Evolutionary conservation across 2,113 vertebrate genomes (phyloP).

Genomic region (Tonatia bakeri): DNA sequence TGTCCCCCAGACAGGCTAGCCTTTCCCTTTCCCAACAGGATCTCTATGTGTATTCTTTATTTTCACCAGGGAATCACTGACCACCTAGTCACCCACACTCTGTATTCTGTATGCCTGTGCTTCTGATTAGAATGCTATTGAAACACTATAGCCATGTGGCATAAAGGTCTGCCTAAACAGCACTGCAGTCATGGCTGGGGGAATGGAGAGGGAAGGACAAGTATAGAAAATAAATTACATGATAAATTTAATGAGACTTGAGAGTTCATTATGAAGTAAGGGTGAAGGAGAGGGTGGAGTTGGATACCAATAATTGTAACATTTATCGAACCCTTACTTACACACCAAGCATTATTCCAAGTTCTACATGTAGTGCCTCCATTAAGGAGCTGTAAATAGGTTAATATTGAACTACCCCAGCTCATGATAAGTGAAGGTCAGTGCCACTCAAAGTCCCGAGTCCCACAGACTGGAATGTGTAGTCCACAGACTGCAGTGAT

Average conservation of each 20-base stretch:
- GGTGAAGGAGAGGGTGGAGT: neutral
- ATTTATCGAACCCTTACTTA: neutral
- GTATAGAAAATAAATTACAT: constrained; percentile 5
- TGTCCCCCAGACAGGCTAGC: neutral
- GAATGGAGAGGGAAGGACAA: neutral
- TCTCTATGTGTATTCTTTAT: neutral
- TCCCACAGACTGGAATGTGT: too few relatives aligned
- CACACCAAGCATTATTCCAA: neutral
- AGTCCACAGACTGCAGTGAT: neutral
- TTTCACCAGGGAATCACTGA: neutral
- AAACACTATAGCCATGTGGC: neutral
- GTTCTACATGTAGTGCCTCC: neutral
- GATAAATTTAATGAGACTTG: constrained; percentile 31
- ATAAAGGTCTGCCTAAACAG: neutral
- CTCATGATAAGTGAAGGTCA: neutral
- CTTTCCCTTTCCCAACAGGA: neutral
- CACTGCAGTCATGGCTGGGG: neutral
- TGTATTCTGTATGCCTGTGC: neutral
- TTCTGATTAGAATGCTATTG: constrained; percentile 2
- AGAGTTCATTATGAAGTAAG: constrained; percentile 7
- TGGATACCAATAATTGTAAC: neutral
- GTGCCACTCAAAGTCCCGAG: neutral
- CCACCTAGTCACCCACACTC: neutral
- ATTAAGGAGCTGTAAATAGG: neutral
- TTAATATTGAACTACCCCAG: neutral